These are phyloP conservation scores for Priocnemis perturbator DNA, from an alignment of 2,888 invertebrate species.

Conservation along the genomic window DNA sequence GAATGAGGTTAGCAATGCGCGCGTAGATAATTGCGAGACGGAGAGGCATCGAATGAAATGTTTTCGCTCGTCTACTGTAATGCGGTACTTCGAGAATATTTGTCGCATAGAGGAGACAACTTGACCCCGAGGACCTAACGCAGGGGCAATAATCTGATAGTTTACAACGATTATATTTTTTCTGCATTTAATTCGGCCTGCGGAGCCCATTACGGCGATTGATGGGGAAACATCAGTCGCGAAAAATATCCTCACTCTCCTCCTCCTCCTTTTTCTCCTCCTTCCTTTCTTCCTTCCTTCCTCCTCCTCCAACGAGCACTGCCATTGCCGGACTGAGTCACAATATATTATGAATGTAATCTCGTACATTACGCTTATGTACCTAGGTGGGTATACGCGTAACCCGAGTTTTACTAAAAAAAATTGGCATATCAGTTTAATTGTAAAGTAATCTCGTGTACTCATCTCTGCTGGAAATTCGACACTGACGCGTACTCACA, in stretches of 20 bases:
- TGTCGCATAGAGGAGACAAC: too few species aligned
- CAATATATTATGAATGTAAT: constrained; percentile 26
- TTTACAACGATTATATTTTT: too few species aligned
- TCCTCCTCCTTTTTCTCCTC: too few species aligned
- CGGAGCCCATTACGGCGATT: too few species aligned
- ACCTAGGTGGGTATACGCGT: constrained; percentile 26
- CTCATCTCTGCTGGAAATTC: constrained; percentile 46
- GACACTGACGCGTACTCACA: background rate
- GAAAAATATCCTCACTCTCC: too few species aligned
- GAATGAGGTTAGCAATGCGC: constrained; percentile 7
- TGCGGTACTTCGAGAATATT: too few species aligned
- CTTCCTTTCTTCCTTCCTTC: background rate
- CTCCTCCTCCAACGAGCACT: constrained; percentile 44
- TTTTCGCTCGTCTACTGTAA: too few species aligned
- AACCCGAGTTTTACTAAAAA: constrained; percentile 44
- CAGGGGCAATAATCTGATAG: too few species aligned
- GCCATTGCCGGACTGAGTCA: constrained; percentile 46
- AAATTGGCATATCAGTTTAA: constrained; percentile 59
- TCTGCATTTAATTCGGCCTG: too few species aligned
- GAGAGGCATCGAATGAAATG: background rate
- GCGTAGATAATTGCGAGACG: constrained; percentile 32
- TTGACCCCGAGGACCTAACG: too few species aligned
- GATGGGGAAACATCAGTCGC: too few species aligned
- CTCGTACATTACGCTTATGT: constrained; percentile 33
- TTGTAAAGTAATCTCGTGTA: constrained; percentile 26